Evolutionary conservation across 2,113 vertebrate species (phyloP).

Genomic region (Tyrannus savana): DNA sequence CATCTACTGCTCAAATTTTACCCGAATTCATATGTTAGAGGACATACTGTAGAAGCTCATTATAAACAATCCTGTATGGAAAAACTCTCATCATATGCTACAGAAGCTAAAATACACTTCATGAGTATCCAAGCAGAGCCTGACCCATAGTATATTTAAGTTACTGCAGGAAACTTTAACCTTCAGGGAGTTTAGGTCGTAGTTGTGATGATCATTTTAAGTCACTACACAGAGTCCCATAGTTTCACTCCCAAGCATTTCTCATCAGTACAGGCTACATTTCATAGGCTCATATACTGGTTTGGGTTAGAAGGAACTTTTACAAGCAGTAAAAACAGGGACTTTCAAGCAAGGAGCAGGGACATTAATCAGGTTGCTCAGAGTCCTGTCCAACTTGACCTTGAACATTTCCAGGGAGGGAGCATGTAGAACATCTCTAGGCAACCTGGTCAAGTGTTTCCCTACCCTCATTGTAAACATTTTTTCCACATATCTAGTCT

Average conservation of each 20-base stretch:
- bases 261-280: neutral
- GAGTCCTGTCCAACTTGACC: fast-evolving
- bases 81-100: neutral
- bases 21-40: neutral
- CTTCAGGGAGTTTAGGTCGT: neutral
- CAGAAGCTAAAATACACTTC: neutral
- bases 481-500: neutral
- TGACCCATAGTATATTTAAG: neutral
- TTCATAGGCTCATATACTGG: neutral
- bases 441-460: neutral
- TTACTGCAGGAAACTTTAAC: neutral
- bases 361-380: neutral
- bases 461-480: neutral
- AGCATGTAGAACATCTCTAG: neutral
- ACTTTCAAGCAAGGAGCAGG: neutral
- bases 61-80: neutral
- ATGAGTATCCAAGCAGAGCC: neutral
- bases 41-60: neutral
- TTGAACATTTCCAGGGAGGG: neutral
- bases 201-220: neutral
- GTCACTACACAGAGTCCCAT: neutral
- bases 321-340: too few relatives aligned
- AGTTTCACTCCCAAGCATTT: neutral
- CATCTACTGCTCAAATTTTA: neutral
- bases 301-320: neutral